Percentiles rank a stretch among this genome's conserved stretches.
Evolutionary conservation across 2,113 vertebrate genomes (phyloP).

Genomic region (Symphodus melops): DNA sequence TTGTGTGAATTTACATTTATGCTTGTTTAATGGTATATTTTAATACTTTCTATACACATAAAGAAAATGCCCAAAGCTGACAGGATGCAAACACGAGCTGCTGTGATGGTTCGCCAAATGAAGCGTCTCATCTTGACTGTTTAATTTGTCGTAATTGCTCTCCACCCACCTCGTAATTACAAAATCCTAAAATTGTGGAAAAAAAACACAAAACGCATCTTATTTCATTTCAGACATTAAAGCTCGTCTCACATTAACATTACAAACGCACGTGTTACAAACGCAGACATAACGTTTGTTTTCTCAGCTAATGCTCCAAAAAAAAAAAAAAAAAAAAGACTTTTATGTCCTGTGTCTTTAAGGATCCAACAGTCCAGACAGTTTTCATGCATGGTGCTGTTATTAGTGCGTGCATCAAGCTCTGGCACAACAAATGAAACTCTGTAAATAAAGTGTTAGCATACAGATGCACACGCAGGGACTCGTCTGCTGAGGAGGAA

Average conservation of each 20-base stretch:
- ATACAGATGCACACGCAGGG: too few species aligned
- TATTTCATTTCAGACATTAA: background rate
- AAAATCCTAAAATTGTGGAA: conserved; percentile 3
- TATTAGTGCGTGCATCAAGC: too few species aligned
- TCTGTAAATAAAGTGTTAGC: too few species aligned
- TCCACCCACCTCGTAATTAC: background rate
- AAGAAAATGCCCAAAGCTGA: background rate
- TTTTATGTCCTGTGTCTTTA: too few species aligned
- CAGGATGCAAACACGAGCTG: background rate
- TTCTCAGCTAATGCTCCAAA: background rate
- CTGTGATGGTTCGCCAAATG: background rate
- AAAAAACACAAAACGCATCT: background rate
- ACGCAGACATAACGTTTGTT: background rate
- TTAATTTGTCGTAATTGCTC: conserved; percentile 1
- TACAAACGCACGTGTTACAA: background rate
- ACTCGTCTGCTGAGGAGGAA: too few species aligned
- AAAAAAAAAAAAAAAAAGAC: too few species aligned
- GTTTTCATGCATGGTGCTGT: too few species aligned
- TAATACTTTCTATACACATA: background rate
- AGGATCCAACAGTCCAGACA: too few species aligned
- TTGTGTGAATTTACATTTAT: background rate
- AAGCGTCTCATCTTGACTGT: background rate
- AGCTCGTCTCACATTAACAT: background rate
- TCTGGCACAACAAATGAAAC: too few species aligned
- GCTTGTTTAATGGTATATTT: background rate